These are phyloP conservation scores for Pseudonaja textilis DNA, from an alignment of 2,113 vertebrate genomes.

Conservation along the genomic window DNA sequence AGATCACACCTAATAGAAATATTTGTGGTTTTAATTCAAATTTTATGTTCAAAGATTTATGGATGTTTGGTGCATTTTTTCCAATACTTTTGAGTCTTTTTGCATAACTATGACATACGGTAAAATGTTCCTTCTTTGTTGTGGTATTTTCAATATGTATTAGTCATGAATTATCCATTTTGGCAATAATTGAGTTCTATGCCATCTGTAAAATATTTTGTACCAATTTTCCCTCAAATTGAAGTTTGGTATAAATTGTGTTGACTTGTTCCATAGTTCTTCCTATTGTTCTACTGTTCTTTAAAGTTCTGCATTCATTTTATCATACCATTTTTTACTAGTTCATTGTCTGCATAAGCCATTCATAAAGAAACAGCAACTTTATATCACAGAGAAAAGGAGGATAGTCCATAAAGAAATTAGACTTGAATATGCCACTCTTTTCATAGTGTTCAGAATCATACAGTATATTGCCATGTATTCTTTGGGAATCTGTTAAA, in stretches of 20 bases:
- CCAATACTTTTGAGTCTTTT: background rate
- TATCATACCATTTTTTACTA: background rate
- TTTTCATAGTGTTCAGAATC: conserved; percentile 15
- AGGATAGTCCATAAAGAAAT: background rate
- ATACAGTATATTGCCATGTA: background rate
- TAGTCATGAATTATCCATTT: background rate
- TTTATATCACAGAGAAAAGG: background rate
- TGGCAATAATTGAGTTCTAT: background rate
- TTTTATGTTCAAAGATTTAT: background rate
- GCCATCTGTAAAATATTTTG: background rate
- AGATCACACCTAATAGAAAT: background rate
- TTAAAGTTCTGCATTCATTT: conserved; percentile 25
- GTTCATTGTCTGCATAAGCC: conserved; percentile 6
- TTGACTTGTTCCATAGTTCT: background rate
- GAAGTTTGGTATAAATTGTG: background rate
- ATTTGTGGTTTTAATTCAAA: background rate
- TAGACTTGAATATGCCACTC: background rate
- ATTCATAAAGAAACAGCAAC: conserved; percentile 5
- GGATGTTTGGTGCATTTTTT: background rate
- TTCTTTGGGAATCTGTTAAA: background rate
- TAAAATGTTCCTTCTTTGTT: background rate
- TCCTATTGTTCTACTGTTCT: background rate
- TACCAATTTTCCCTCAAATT: background rate
- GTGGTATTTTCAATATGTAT: background rate
- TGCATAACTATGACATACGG: background rate